These are phyloP conservation scores for Synanthedon vespiformis DNA, from an alignment of 2,888 invertebrate genomes.

Conservation along the genomic window DNA sequence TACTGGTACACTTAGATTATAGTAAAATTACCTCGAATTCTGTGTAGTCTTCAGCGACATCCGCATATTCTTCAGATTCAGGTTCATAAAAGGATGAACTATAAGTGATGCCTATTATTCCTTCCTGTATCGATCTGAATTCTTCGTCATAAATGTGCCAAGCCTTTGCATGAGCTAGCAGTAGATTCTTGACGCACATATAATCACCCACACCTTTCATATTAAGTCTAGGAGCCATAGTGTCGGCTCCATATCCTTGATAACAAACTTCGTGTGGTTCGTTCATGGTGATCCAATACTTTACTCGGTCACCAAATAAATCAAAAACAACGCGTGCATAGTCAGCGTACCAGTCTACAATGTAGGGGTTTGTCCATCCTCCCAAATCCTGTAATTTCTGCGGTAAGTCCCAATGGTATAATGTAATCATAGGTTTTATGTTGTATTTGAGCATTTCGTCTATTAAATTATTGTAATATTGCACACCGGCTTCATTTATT, in stretches of 20 bases:
- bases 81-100: constrained; percentile 62
- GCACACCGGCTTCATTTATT: constrained; percentile 61
- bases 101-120: constrained; percentile 20
- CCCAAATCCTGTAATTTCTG: constrained; percentile 62
- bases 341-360: constrained; percentile 53
- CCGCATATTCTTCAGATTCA: background rate
- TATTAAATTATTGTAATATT: constrained; percentile 51
- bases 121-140: constrained; percentile 23
- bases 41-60: background rate
- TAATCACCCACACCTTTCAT: constrained; percentile 51
- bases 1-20: too few species aligned
- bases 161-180: constrained; percentile 64
- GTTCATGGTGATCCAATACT: constrained; percentile 69
- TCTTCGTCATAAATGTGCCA: constrained; percentile 41
- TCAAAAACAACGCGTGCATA: constrained; percentile 49
- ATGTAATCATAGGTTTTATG: constrained; percentile 71
- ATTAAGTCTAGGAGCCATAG: constrained; percentile 28
- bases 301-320: constrained; percentile 55
- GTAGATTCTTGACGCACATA: constrained; percentile 49
- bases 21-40: background rate
- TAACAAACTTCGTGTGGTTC: constrained; percentile 51
- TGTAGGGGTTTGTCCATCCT: constrained; percentile 55
- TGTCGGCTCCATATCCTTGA: constrained; percentile 43
- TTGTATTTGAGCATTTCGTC: constrained; percentile 66
- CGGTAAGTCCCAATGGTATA: constrained; percentile 68